Conservation (phyloP, 2,113 vertebrate genomes). For the Plotosus lineatus region DNA sequence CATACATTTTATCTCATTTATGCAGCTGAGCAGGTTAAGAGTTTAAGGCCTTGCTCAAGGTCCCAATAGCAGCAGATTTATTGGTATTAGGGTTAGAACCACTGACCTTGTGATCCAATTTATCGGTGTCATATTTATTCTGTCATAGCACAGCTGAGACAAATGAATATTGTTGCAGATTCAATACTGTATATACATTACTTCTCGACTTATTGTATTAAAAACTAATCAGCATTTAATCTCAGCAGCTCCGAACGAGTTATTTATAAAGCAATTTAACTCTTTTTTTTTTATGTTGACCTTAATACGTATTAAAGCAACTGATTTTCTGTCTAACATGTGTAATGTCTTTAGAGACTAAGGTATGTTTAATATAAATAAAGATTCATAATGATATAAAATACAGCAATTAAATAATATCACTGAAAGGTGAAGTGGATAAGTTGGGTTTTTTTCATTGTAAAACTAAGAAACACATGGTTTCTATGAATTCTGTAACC, state of each 20-base stretch:
- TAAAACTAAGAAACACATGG: neutral
- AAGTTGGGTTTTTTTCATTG: neutral
- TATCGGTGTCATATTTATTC: neutral
- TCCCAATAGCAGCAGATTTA: too few relatives aligned
- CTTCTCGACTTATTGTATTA: neutral
- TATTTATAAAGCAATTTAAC: neutral
- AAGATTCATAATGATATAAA: neutral
- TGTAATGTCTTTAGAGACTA: neutral
- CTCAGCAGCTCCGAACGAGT: neutral
- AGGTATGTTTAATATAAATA: too few relatives aligned
- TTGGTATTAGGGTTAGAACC: too few relatives aligned
- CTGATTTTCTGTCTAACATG: neutral
- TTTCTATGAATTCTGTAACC: neutral
- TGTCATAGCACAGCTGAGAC: neutral
- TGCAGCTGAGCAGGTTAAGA: too few relatives aligned
- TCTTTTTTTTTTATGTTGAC: neutral
- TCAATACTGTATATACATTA: neutral
- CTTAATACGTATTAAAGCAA: neutral
- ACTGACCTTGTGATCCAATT: neutral
- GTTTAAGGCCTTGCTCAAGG: too few relatives aligned
- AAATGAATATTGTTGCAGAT: neutral
- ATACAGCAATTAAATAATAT: neutral
- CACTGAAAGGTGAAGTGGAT: neutral
- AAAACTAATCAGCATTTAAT: neutral
- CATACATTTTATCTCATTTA: too few relatives aligned